These are phyloP conservation scores for Diabrotica undecimpunctata DNA, from an alignment of 1,140 invertebrate genomes.

Conservation along the genomic window DNA sequence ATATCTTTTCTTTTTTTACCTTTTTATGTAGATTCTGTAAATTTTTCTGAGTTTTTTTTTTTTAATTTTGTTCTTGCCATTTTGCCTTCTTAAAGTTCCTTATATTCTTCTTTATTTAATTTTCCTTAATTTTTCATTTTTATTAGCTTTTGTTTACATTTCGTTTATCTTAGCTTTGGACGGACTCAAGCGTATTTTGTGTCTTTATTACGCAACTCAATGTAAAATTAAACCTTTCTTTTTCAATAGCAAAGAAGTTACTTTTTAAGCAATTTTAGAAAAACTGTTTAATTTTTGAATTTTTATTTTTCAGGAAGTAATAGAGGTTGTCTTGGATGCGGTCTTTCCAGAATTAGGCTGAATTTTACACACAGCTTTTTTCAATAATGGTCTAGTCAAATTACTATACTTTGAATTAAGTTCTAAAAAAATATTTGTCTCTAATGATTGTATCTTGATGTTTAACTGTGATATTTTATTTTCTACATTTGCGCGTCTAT, in stretches of 20 bases:
- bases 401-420: neutral
- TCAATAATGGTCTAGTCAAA: neutral
- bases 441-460: neutral
- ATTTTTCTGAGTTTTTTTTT: too few species aligned
- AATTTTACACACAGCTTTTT: slow-evolving; percentile 4
- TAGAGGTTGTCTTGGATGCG: slow-evolving; percentile 69
- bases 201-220: too few species aligned
- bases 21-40: too few species aligned
- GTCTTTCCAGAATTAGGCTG: slow-evolving; percentile 62
- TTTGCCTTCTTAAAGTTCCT: neutral
- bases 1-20: too few species aligned
- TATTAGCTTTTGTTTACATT: too few species aligned
- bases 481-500: too few species aligned
- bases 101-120: slow-evolving; percentile 6
- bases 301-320: slow-evolving; percentile 62
- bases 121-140: neutral
- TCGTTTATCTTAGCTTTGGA: neutral
- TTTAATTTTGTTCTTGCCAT: too few species aligned
- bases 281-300: slow-evolving; percentile 10
- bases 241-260: too few species aligned
- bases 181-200: neutral
- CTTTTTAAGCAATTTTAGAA: too few species aligned
- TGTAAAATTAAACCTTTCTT: too few species aligned
- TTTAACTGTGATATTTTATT: too few species aligned
- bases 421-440: neutral